phyloP scores from a whole-genome alignment of 2,797 vertebrate species.

The Coranthus polyacanthus region DNA sequence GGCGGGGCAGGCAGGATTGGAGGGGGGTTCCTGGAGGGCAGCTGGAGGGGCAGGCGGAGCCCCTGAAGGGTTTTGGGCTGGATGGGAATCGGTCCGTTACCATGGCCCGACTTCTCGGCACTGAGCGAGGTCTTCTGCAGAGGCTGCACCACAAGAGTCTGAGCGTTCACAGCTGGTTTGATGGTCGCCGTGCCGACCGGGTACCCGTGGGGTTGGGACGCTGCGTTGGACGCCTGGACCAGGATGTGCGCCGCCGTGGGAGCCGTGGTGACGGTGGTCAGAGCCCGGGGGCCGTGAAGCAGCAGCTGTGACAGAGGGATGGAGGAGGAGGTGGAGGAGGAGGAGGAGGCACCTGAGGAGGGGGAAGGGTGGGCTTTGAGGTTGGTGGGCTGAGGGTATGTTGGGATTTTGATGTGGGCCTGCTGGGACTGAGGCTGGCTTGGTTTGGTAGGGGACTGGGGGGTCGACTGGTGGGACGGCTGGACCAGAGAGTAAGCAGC shows the following conservation, averaged over 20 bases:
- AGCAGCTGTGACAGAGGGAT: conserved; percentile 85
- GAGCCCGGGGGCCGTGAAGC: conserved; percentile 81
- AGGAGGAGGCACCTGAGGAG: conserved; percentile 62
- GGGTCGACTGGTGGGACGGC: conserved; percentile 57
- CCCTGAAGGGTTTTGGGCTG: conserved; percentile 90
- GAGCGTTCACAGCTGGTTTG: conserved; percentile 84
- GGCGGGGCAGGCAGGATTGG: conserved; percentile 81
- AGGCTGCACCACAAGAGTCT: conserved; percentile 96
- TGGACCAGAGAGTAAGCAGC: conserved; percentile 87
- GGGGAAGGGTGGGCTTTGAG: conserved; percentile 74
- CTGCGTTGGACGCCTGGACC: conserved; percentile 77
- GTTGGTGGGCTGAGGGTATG: conserved; percentile 79
- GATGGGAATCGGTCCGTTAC: conserved; percentile 88
- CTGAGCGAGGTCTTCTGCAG: conserved; percentile 86
- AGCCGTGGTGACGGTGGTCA: conserved; percentile 72
- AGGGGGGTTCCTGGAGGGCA: conserved; percentile 83
- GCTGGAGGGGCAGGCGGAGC: conserved; percentile 81
- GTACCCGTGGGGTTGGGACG: conserved; percentile 78
- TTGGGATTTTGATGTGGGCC: conserved; percentile 82
- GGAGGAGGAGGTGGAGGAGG: conserved; percentile 72
- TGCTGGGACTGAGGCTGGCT: conserved; percentile 86
- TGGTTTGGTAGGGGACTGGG: conserved; percentile 70
- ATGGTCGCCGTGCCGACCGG: conserved; percentile 74
- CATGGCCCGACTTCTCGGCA: conserved; percentile 69
- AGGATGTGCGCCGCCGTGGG: conserved; percentile 80